Evolutionary conservation across 2,888 invertebrate species (phyloP).

Genomic region (Caenorhabditis becei): DNA sequence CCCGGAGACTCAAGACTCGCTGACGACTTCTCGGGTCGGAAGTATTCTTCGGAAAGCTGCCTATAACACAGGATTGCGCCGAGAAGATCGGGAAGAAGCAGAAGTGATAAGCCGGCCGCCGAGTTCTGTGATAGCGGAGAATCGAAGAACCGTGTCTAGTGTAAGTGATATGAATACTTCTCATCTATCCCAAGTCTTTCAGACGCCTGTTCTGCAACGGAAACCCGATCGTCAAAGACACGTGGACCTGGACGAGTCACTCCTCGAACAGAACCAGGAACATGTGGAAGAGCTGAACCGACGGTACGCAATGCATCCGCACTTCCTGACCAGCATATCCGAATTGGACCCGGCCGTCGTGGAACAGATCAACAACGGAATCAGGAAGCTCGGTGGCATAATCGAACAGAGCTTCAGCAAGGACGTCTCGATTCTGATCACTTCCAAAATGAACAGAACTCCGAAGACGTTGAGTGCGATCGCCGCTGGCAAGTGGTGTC

Average conservation of each 20-base stretch:
- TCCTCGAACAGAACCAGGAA: constrained; percentile 36
- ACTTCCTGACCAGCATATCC: constrained; percentile 45
- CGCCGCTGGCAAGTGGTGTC: constrained; percentile 59
- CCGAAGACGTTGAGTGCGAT: constrained; percentile 45
- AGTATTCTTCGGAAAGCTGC: constrained; percentile 50
- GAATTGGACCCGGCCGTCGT: constrained; percentile 1
- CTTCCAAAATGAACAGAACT: constrained; percentile 28
- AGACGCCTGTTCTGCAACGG: constrained; percentile 42
- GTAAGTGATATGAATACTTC: constrained; percentile 10
- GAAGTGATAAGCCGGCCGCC: constrained; percentile 2
- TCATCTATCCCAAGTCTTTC: constrained; percentile 3
- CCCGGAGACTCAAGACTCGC: constrained; percentile 20
- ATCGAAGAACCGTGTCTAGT: constrained; percentile 45
- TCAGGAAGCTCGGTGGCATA: constrained; percentile 39
- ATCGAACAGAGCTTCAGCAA: constrained; percentile 33
- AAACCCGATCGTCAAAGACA: constrained; percentile 16
- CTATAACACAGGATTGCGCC: constrained; percentile 28
- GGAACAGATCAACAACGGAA: constrained; percentile 9
- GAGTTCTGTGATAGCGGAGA: constrained; percentile 17
- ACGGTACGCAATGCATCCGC: constrained; percentile 26
- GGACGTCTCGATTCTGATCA: constrained; percentile 40
- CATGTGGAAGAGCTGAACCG: constrained; percentile 37
- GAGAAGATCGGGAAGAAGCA: neutral
- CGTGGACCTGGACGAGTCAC: constrained; percentile 25
- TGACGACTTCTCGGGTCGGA: constrained; percentile 47